A percentile compares a stretch with the other conserved stretches of the same genome.
These are phyloP conservation scores for Gallinago undulata DNA, from an alignment of 2,113 vertebrate species.

Conservation along the genomic window DNA sequence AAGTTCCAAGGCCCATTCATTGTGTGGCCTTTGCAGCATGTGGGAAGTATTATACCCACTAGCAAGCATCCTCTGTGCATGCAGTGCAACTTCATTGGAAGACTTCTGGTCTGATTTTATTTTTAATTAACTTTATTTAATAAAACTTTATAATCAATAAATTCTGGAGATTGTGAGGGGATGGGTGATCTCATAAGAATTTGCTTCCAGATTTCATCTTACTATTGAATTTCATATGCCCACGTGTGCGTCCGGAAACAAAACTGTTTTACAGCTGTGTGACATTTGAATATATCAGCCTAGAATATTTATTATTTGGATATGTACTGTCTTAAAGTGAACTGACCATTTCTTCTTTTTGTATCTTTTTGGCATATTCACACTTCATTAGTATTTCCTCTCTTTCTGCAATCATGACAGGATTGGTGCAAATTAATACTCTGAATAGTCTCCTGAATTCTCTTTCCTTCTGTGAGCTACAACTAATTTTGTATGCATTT, in stretches of 20 bases:
- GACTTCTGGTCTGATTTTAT: neutral
- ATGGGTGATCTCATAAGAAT: neutral
- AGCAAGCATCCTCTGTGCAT: neutral
- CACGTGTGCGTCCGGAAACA: fast-evolving
- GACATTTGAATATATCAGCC: neutral
- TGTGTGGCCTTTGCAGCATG: neutral
- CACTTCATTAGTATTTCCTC: neutral
- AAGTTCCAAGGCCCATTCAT: neutral
- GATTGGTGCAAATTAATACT: neutral
- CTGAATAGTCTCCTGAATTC: neutral
- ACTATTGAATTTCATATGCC: neutral
- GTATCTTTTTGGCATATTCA: neutral
- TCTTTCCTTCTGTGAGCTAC: neutral
- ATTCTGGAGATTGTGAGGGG: neutral
- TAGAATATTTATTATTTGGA: neutral
- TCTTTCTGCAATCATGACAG: neutral
- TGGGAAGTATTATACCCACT: neutral
- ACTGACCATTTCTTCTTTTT: neutral
- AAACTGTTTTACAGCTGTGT: neutral
- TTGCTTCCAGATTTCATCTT: neutral
- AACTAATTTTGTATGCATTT: constrained; percentile 19
- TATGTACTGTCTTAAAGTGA: neutral
- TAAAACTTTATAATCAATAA: neutral
- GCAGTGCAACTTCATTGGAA: neutral
- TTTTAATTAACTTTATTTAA: neutral